These are phyloP conservation scores for Steatocranus sp. DNA, from an alignment of 2,797 vertebrate genomes.

Conservation along the genomic window DNA sequence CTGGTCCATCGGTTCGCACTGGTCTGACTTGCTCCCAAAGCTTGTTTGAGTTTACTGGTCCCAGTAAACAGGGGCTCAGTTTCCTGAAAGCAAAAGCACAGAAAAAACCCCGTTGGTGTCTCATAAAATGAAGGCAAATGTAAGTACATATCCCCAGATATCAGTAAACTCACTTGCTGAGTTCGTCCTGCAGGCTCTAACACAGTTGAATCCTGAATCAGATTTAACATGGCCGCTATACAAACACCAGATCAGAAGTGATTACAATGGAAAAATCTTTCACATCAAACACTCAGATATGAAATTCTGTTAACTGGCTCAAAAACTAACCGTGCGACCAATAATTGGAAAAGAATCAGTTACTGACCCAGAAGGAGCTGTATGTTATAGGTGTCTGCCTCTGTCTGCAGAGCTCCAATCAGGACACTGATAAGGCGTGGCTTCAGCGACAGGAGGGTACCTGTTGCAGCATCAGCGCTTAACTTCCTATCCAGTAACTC, in stretches of 20 bases:
- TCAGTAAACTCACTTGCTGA: slow-evolving; percentile 62
- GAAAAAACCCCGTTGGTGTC: neutral
- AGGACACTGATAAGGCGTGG: slow-evolving; percentile 87
- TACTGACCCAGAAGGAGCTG: slow-evolving; percentile 88
- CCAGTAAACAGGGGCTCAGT: neutral
- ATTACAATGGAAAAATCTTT: neutral
- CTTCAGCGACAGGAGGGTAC: slow-evolving; percentile 80
- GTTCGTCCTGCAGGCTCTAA: slow-evolving; percentile 82
- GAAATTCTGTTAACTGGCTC: neutral
- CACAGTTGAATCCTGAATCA: slow-evolving; percentile 88
- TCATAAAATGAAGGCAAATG: neutral
- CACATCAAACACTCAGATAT: neutral
- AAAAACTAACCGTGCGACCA: neutral
- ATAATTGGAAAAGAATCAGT: neutral
- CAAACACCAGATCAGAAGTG: neutral
- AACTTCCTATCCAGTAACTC: neutral
- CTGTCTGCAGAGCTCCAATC: slow-evolving; percentile 88
- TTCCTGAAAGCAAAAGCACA: neutral
- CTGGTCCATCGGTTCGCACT: neutral
- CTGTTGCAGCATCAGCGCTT: neutral
- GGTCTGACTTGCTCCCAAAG: neutral
- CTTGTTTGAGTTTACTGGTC: neutral
- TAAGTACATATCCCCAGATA: neutral
- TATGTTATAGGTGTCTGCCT: slow-evolving; percentile 88
- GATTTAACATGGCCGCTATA: slow-evolving; percentile 88